Conservation (phyloP, 1,140 invertebrate species). For the Calosoma granatense region DNA sequence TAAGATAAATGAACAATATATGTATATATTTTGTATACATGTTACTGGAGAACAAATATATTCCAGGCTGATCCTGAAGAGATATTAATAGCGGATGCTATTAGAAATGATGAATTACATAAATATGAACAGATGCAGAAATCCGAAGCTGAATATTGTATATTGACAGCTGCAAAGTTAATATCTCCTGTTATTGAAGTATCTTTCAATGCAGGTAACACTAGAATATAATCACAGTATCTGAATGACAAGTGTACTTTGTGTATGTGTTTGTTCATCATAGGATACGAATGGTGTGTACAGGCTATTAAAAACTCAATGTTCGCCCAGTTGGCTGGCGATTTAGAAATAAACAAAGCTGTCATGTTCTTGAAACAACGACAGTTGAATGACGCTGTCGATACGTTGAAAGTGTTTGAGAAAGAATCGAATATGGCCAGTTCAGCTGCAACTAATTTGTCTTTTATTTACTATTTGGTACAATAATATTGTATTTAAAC, state of each 20-base stretch:
- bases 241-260: conserved; percentile 10
- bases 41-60: neutral
- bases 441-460: conserved; percentile 80
- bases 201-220: conserved; percentile 60
- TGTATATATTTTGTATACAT: neutral
- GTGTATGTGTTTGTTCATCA: conserved; percentile 17
- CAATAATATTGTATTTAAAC: conserved; percentile 28
- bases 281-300: conserved; percentile 64
- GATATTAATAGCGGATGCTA: conserved; percentile 63
- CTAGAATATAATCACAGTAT: neutral
- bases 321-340: conserved; percentile 68
- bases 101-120: conserved; percentile 70
- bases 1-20: conserved; percentile 20
- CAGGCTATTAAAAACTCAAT: conserved; percentile 69
- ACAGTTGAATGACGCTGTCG: conserved; percentile 71
- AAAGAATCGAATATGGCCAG: conserved; percentile 75
- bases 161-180: conserved; percentile 83
- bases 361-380: conserved; percentile 80
- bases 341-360: conserved; percentile 90
- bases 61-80: conserved; percentile 57
- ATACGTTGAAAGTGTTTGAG: conserved; percentile 82
- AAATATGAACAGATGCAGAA: conserved; percentile 64
- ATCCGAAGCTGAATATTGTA: conserved; percentile 71
- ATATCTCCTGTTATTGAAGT: conserved; percentile 80
- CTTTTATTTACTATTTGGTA: conserved; percentile 82